phyloP scores from a whole-genome alignment of 2,888 invertebrate genomes.

The Nemapogon koenigi region DNA sequence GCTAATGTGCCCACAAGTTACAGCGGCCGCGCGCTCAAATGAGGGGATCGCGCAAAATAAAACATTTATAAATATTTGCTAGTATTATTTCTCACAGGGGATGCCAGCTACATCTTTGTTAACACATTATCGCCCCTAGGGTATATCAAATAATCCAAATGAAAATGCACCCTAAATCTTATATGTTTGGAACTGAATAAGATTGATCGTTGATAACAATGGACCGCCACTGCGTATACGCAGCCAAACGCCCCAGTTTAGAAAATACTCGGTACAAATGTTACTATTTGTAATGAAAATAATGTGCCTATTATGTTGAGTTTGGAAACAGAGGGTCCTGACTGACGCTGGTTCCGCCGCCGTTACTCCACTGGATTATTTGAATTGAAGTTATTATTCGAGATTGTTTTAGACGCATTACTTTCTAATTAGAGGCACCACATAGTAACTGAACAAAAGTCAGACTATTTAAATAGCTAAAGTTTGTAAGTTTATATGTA shows the following conservation, averaged over 20 bases:
- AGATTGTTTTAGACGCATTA: too few relatives aligned
- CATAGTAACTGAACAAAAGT: too few relatives aligned
- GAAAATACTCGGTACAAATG: slow-evolving; percentile 1
- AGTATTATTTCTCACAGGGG: slow-evolving; percentile 33
- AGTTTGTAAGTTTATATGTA: too few relatives aligned
- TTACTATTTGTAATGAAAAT: slow-evolving; percentile 1
- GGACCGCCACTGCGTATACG: not conserved
- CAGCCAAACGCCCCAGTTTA: slow-evolving; percentile 6
- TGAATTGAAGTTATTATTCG: too few relatives aligned
- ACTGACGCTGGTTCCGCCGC: too few relatives aligned
- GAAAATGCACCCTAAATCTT: not conserved
- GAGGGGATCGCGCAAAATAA: slow-evolving; percentile 27
- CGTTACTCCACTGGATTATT: too few relatives aligned
- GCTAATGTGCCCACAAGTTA: not conserved
- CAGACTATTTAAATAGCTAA: too few relatives aligned
- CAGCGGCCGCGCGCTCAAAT: slow-evolving; percentile 26
- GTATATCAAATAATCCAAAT: not conserved
- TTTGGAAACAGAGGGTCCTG: not conserved
- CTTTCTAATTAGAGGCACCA: too few relatives aligned
- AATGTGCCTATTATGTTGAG: not conserved
- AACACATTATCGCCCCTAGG: slow-evolving; percentile 6
- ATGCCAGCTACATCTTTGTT: slow-evolving; percentile 10
- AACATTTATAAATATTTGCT: slow-evolving; percentile 64
- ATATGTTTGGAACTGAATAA: not conserved
- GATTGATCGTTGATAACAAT: too few relatives aligned